phyloP scores from a whole-genome alignment of 2,797 vertebrate genomes.

The Propithecus deckenii region DNA sequence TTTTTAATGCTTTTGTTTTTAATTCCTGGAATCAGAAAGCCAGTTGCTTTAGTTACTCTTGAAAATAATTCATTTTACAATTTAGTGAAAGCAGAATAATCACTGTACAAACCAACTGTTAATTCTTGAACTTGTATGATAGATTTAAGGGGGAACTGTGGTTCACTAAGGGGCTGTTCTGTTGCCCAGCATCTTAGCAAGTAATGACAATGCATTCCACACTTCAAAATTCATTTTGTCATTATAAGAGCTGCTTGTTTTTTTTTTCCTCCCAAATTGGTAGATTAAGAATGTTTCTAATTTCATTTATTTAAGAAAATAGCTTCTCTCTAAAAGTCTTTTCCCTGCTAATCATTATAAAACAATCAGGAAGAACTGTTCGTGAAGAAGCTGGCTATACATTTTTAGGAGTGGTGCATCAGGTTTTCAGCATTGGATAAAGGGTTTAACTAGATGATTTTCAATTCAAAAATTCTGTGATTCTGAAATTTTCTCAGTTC shows the following conservation, averaged over 20 bases:
- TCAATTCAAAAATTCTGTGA: slow-evolving; percentile 6
- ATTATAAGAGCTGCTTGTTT: neutral
- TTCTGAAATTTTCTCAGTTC: slow-evolving; percentile 11
- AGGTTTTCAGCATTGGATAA: neutral
- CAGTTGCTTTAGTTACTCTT: neutral
- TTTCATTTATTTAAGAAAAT: slow-evolving; percentile 41
- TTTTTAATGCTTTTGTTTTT: slow-evolving; percentile 40
- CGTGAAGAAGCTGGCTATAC: neutral
- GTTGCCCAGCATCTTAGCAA: neutral
- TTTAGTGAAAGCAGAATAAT: neutral
- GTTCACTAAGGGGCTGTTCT: neutral
- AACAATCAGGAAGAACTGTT: neutral
- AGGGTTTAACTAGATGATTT: neutral
- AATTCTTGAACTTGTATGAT: neutral
- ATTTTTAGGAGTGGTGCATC: neutral
- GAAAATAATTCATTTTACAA: neutral
- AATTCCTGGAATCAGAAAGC: slow-evolving; percentile 21
- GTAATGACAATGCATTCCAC: neutral
- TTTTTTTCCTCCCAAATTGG: neutral
- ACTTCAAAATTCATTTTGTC: neutral
- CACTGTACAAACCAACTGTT: neutral
- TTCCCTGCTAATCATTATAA: neutral
- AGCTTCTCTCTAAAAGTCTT: neutral
- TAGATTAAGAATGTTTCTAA: neutral
- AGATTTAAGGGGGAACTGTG: neutral